Percentiles rank a stretch among this genome's conserved stretches.
phyloP scores from a whole-genome alignment of 1,140 invertebrate genomes.

The Periplaneta americana region DNA sequence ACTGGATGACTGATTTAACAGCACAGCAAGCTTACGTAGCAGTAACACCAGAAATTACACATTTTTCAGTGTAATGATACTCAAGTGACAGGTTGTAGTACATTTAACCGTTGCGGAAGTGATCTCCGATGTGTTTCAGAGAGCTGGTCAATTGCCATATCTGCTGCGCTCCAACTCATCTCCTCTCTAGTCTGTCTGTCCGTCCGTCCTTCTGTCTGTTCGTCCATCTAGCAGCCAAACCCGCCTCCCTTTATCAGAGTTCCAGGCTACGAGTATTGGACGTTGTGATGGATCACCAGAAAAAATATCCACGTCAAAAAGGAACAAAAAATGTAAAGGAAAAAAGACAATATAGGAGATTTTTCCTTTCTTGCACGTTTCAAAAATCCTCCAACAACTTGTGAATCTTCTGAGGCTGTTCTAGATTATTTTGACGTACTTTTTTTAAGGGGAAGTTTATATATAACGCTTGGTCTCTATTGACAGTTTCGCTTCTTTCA shows the following conservation, averaged over 20 bases:
- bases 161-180: neutral
- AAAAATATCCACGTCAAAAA: neutral
- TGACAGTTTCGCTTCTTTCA: neutral
- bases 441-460: neutral
- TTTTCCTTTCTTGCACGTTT: neutral
- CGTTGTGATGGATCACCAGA: neutral
- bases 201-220: neutral
- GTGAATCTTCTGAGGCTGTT: neutral
- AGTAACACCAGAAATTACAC: no score
- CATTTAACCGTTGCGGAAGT: neutral
- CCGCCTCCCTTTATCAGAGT: neutral
- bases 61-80: neutral
- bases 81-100: neutral
- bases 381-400: neutral
- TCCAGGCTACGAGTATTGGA: neutral
- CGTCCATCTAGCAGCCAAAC: no score
- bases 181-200: no score
- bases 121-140: neutral
- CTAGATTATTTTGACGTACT: neutral
- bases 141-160: neutral
- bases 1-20: no score
- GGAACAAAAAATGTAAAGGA: neutral
- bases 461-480: neutral
- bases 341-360: neutral
- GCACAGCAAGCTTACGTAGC: no score